Base-by-base conservation (phyloP, 2,888 invertebrate species). In the Ephialtes manifestator region DNA sequence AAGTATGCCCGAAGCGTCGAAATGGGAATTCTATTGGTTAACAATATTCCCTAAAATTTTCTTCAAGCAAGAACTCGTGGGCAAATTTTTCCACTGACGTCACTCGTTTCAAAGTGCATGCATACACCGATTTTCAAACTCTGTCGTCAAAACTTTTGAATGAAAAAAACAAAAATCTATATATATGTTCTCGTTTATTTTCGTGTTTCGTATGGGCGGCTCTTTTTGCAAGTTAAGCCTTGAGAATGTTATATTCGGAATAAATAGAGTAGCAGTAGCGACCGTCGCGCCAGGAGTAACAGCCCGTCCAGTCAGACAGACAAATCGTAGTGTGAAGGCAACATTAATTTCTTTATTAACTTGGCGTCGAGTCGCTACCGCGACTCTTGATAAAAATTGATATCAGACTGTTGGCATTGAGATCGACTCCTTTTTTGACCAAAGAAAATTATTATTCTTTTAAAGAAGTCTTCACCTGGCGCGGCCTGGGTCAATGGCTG, bases 1-100 rank as follows among this genome's bases (percentile, higher is more conserved):
- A 81, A 74, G 68, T 84, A 81, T 81, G 28, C 58, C 43, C 18
- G 10, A 70, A 28, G 46, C 58, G 70, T 76, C 63, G 46, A n/a
- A 20, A 28, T n/a, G 20, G 13, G 39, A 28, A 24, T 81, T 81
- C 60, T 31, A 24, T 24, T 5, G 46, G 7, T 20, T 53, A 28
- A 48, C 65, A 70, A 74, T 81, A 75, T 78, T 78, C 20, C 46
- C 43, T 3, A 7, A 10, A 70, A 20, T 58, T 72, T 55, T 70
- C 63, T 11, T 28, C 13, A 65, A 55, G 35, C 2, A 39, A 48
- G 43, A 55, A 65, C 28, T 18, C 31, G 58, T 58, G 48, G n/a
- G 39, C 7, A 35, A 71, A 39, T 65, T 70, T 65, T 28, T 8
- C 7, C 15, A 28, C 7, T 13, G 48, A 70, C 15, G 20, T 35